Base-by-base conservation (phyloP, 2,113 vertebrate genomes). In the Ondatra zibethicus region DNA sequence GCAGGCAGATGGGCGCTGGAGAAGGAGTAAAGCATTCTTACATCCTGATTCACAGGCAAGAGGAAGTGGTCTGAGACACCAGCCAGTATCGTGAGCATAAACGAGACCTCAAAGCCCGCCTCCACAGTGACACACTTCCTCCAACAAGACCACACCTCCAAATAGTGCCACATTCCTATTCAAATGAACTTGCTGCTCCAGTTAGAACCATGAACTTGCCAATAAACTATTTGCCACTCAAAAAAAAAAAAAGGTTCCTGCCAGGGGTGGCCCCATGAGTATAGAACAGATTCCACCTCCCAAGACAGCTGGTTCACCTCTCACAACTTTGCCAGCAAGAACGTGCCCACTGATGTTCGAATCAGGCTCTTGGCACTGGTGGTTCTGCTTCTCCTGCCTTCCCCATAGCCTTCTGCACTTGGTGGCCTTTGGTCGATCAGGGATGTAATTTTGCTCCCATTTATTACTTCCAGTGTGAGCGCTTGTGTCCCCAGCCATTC, bases 191-290 rank as follows among this genome's bases (percentile, higher is more conserved):
- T 98, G 95, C 88, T 96, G 82, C 91, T 94, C 61, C 63, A 2
- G 95, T 75, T 95, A 36, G 95, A 98, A 97, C 82, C 66, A 75
- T 96, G 75, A 39, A 73, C 36, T 73, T 73, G 39, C n/a, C 72
- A 97, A 95, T 97, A 33, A 97, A 97, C 95, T 73, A 89, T 96
- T 85, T 97, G 81, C 42, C 94, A 82, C 17, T 94, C 52, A 87
- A 63, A 61, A 84, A 31, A 12, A 52, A 80, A 55, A 81, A 17
- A 33, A 66, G 1, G 45, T 78, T 78, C 29, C 47, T 78, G 76
- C 86, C 45, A 47, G 45, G 36, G 36, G 5, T 11, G 5, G 7
- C 65, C 25, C 47, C 8, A 29, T 8, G 0, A 21, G 23, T 33
- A 7, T 12, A 76, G 42, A 65, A 76, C 13, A 31, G 12, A 36